Base-by-base conservation (phyloP, 53 echinoderm and acorn worm species). In the Patiria pectinifera region DNA sequence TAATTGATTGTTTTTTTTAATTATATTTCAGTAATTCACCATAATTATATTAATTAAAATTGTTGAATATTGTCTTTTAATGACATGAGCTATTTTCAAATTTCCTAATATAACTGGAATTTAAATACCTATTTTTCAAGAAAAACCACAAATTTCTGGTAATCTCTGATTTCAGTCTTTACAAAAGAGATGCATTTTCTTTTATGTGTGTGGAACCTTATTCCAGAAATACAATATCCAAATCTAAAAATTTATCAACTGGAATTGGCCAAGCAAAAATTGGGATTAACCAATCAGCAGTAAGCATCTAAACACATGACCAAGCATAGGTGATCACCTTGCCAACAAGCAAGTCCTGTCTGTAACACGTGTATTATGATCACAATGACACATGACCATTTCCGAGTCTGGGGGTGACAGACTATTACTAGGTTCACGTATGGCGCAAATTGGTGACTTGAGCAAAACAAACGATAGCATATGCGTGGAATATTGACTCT, bases 11-110 rank as follows among this genome's bases (percentile, higher is more conserved):
- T 72, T 72, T 87, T 59, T 87, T 16, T 85, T 69, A 7, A 58
- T 58, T 74, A 74, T 87, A 87, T 87, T 87, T 87, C 87, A 87
- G 87, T 77, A 75, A 77, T 87, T 87, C 25, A 78, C 76, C 22
- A 74, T 21, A 74, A 22, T 85, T 43, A 85, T 44, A 63, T 85
- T 69, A 85, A 85, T 85, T 85, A 13, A 19, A 84, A 62, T 84
- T 14, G 35, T 83, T 11, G 9, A 69, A 47, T 66, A 43, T 24
- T 46, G 46, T 24, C 69, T 63, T 85, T 66, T 69, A 18, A 19
- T 63, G 44, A 45, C 26, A 45, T 14, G 18, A 44, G 15, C 66
- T 62, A 18, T 45, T 63, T 43, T 18, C 21, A 85, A 85, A 84
- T 63, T 13, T 85, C 43, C 35, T 18, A 23, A 74, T 69, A 18